Evolutionary conservation across 1,140 invertebrate genomes (phyloP).

Genomic region (Drosophila ohnishii): DNA sequence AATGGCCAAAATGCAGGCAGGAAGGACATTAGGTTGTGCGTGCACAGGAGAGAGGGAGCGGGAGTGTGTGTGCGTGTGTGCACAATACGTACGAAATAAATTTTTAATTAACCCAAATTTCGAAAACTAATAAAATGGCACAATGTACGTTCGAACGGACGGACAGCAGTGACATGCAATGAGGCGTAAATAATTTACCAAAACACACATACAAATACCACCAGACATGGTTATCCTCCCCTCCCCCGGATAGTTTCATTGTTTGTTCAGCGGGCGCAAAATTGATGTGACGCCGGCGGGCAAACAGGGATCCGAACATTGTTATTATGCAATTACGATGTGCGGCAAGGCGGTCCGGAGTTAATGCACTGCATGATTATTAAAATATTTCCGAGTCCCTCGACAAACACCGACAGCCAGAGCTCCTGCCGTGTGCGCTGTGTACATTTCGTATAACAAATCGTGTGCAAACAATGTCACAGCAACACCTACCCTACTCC

Average conservation of each 20-base stretch:
- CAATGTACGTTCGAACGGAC: slow-evolving; percentile 25
- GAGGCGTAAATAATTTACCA: slow-evolving; percentile 66
- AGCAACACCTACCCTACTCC: slow-evolving; percentile 57
- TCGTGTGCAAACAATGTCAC: slow-evolving; percentile 74
- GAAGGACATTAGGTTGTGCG: slow-evolving; percentile 5
- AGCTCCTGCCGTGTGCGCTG: slow-evolving; percentile 23
- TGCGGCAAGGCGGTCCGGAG: slow-evolving; percentile 47
- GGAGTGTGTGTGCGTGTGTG: background rate
- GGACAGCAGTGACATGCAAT: slow-evolving; percentile 35
- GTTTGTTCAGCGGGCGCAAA: slow-evolving; percentile 49
- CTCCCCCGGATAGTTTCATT: slow-evolving; percentile 6
- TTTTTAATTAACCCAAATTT: slow-evolving; percentile 81
- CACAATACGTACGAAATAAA: slow-evolving; percentile 61
- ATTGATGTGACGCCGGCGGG: slow-evolving; percentile 42
- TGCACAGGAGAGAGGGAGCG: background rate
- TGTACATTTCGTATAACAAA: slow-evolving; percentile 72
- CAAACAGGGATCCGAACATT: slow-evolving; percentile 48
- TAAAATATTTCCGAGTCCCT: slow-evolving; percentile 67
- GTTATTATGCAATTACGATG: slow-evolving; percentile 76
- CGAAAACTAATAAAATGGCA: slow-evolving; percentile 73
- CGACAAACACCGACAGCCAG: slow-evolving; percentile 10
- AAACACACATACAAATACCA: slow-evolving; percentile 21
- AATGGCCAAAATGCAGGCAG: slow-evolving; percentile 24
- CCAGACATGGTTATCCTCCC: background rate
- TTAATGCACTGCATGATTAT: slow-evolving; percentile 77